phyloP scores from a whole-genome alignment of 2,888 invertebrate species.

The Formica aserva region DNA sequence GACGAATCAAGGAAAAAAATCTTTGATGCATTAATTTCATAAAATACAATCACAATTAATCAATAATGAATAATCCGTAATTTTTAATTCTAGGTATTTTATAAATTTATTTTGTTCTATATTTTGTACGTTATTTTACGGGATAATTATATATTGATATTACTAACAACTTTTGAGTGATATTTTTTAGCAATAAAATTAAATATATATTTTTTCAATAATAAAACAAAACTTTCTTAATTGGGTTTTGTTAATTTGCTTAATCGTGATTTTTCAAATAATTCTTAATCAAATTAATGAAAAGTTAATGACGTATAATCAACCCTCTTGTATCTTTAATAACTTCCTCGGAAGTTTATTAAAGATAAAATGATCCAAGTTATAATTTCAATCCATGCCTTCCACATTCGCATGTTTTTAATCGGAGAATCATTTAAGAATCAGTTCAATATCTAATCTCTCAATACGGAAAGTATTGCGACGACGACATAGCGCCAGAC shows the following conservation, averaged over 20 bases:
- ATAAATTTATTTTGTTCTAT: neutral
- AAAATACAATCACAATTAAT: conserved; percentile 12
- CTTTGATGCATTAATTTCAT: conserved; percentile 13
- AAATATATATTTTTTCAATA: neutral
- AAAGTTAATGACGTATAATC: neutral
- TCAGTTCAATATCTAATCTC: neutral
- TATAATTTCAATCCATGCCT: neutral
- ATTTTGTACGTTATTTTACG: neutral
- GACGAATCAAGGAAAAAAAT: neutral
- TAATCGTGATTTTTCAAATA: neutral
- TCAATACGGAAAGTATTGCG: neutral
- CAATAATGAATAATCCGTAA: neutral
- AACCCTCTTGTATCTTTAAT: conserved; percentile 1
- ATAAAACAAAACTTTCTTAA: neutral
- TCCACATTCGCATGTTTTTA: neutral
- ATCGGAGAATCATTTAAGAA: neutral
- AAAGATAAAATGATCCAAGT: neutral
- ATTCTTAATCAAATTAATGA: neutral
- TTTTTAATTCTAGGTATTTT: conserved; percentile 1
- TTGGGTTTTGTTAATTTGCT: neutral
- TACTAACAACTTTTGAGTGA: neutral
- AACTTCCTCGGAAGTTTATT: neutral
- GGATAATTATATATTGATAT: neutral
- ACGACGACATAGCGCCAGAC: neutral
- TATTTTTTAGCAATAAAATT: neutral